Percentiles rank a stretch among this genome's conserved stretches.
phyloP scores from a whole-genome alignment of 2,113 vertebrate genomes.

The Anolis sagrei region DNA sequence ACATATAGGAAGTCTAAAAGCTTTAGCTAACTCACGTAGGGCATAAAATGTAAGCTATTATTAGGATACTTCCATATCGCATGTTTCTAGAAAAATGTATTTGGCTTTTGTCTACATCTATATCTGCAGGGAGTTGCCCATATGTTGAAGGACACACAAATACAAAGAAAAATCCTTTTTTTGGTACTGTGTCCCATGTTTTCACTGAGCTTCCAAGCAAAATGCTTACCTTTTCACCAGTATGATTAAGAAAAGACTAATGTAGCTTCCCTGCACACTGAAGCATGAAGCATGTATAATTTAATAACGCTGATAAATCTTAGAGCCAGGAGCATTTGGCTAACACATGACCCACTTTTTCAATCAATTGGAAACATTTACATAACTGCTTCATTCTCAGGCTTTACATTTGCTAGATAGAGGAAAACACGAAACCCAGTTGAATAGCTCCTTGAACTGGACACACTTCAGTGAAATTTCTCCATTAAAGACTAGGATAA shows the following conservation, averaged over 20 bases:
- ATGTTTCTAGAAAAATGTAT: constrained; percentile 21
- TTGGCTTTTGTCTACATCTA: constrained; percentile 52
- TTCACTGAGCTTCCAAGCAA: constrained; percentile 47
- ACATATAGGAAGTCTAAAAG: constrained; percentile 16
- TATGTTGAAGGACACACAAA: neutral
- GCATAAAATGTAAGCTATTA: constrained; percentile 22
- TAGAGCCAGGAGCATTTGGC: constrained; percentile 85
- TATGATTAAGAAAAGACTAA: constrained; percentile 74
- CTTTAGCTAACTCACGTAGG: constrained; percentile 17
- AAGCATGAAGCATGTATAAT: constrained; percentile 94
- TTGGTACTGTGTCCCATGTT: constrained; percentile 41
- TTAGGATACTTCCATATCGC: constrained; percentile 35
- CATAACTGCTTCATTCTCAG: constrained; percentile 66
- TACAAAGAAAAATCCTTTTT: neutral
- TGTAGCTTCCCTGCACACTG: constrained; percentile 78
- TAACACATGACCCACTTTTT: constrained; percentile 93
- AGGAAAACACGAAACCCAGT: constrained; percentile 14
- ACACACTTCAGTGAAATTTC: neutral
- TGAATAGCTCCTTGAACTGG: neutral
- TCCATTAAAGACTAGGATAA: neutral
- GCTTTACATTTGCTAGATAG: constrained; percentile 36
- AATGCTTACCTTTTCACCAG: constrained; percentile 67
- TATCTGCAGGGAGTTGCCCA: constrained; percentile 8
- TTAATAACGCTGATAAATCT: constrained; percentile 90
- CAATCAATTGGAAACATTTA: constrained; percentile 82